These are phyloP conservation scores for Camelus dromedarius DNA, from an alignment of 2,113 vertebrate genomes.

Conservation along the genomic window DNA sequence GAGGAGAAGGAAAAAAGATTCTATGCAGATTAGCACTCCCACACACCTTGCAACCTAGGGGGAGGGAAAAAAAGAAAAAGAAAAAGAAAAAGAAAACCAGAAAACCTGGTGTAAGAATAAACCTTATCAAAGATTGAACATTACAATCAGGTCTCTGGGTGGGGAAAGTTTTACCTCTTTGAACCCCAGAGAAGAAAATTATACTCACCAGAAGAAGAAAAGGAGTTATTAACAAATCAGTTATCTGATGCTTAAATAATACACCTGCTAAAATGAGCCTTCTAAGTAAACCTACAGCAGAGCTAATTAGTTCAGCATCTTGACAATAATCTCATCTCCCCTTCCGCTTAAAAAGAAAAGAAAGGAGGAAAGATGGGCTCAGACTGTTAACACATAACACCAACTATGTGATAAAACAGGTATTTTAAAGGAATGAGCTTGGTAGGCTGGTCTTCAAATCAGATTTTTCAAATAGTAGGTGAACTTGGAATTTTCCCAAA, in stretches of 20 bases:
- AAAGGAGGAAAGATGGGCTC: neutral
- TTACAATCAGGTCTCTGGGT: slow-evolving; percentile 66
- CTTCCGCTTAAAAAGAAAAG: slow-evolving; percentile 45
- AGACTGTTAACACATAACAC: slow-evolving; percentile 73
- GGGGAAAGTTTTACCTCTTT: slow-evolving; percentile 71
- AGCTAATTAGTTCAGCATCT: slow-evolving; percentile 86
- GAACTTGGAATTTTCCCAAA: slow-evolving; percentile 23
- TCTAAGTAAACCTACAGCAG: slow-evolving; percentile 86
- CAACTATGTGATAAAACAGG: slow-evolving; percentile 72
- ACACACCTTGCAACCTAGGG: slow-evolving; percentile 64
- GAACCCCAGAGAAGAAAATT: slow-evolving; percentile 82
- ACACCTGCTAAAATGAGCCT: slow-evolving; percentile 87
- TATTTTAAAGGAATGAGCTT: slow-evolving; percentile 76
- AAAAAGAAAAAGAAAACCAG: slow-evolving; percentile 55
- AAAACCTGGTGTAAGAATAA: slow-evolving; percentile 74
- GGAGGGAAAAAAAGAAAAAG: neutral
- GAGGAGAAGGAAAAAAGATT: slow-evolving; percentile 48
- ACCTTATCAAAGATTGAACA: slow-evolving; percentile 82
- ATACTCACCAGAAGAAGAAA: slow-evolving; percentile 82
- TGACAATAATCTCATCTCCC: slow-evolving; percentile 78
- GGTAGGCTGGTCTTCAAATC: slow-evolving; percentile 66
- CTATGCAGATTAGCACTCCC: slow-evolving; percentile 69
- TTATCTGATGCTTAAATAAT: slow-evolving; percentile 87
- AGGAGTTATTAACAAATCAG: slow-evolving; percentile 87
- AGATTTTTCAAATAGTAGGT: slow-evolving; percentile 69